These are phyloP conservation scores for Acanthosepion pharaonis DNA, from an alignment of 2,888 invertebrate genomes.

Conservation along the genomic window DNA sequence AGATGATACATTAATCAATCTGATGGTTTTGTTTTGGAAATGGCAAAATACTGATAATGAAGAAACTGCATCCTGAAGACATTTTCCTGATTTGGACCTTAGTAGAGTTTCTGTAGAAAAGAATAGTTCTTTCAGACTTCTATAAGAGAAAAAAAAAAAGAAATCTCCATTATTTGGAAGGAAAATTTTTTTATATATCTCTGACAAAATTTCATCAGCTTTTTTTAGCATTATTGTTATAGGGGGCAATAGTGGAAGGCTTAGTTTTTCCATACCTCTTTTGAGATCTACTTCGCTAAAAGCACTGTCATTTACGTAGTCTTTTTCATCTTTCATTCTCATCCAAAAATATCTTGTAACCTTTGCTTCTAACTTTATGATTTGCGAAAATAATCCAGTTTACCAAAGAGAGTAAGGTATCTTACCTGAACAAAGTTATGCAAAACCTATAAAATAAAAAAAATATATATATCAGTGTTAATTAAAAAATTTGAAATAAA, in stretches of 20 bases:
- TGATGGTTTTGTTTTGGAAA: slow-evolving; percentile 13
- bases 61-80: neutral
- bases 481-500: no score
- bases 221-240: neutral
- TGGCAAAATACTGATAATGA: neutral
- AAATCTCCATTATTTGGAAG: neutral
- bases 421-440: neutral
- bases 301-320: neutral
- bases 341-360: slow-evolving; percentile 8
- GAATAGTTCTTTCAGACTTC: neutral
- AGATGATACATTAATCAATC: slow-evolving; percentile 22
- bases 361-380: neutral
- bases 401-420: neutral
- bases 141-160: neutral
- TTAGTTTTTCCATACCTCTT: neutral
- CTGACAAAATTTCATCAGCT: neutral
- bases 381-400: neutral
- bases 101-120: neutral
- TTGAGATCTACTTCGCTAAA: neutral
- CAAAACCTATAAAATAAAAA: no score
- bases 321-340: neutral
- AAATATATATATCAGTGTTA: no score
- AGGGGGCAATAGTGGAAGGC: neutral
- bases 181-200: neutral
- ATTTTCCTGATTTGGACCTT: slow-evolving; percentile 33